Conservation (phyloP, 2,113 vertebrate genomes). For the Ictidomys tridecemlineatus region DNA sequence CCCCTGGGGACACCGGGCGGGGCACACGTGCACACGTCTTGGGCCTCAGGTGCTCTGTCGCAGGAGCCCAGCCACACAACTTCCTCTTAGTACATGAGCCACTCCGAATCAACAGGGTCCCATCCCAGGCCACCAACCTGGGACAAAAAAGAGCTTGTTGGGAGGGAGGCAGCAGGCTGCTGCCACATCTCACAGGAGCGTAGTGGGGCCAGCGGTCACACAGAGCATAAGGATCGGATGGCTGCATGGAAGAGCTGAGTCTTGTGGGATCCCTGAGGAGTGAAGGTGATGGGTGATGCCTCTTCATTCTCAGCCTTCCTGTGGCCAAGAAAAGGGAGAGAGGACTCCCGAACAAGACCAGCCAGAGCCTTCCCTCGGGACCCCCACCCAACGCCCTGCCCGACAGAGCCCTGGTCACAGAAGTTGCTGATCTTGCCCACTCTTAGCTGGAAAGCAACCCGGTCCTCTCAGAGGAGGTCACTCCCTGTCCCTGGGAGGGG, state of each 20-base stretch:
- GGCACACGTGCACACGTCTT: too few species aligned
- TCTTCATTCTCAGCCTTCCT: not conserved
- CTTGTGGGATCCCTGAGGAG: not conserved
- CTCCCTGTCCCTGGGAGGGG: not conserved
- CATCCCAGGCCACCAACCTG: not conserved
- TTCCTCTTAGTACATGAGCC: accelerated
- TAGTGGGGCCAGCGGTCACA: accelerated
- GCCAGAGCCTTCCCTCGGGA: too few species aligned
- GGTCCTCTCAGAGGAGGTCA: not conserved
- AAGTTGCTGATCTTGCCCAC: not conserved
- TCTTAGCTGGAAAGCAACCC: not conserved
- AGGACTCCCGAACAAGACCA: not conserved
- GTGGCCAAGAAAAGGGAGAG: not conserved
- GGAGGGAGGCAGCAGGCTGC: not conserved
- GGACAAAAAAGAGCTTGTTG: not conserved
- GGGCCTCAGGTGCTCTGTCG: too few species aligned
- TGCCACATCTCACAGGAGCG: accelerated
- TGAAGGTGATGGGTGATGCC: not conserved
- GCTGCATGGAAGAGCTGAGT: not conserved
- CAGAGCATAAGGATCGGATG: not conserved
- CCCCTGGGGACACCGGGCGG: too few species aligned
- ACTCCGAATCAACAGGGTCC: not conserved
- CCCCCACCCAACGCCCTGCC: not conserved
- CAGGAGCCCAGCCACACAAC: not conserved
- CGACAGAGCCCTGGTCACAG: not conserved